Conservation (phyloP, 2,888 invertebrate species). For the Sarcophaga variegata region DNA sequence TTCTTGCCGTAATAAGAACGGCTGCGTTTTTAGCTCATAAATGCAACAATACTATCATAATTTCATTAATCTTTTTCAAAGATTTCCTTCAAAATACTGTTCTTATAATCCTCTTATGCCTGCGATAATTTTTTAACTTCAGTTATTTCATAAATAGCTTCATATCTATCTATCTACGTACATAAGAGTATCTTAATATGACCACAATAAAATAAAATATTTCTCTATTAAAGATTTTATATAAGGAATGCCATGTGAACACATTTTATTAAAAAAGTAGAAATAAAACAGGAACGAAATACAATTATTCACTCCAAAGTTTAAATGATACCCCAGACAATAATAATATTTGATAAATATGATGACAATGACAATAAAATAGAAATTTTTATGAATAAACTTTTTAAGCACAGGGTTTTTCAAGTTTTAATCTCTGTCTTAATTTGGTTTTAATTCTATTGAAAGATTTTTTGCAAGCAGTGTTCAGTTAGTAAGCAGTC, state of each 20-base stretch:
- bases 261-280: background rate
- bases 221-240: background rate
- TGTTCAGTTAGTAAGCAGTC: too few relatives aligned
- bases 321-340: constrained; percentile 30
- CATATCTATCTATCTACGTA: background rate
- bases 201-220: constrained; percentile 5
- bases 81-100: too few relatives aligned
- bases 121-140: too few relatives aligned
- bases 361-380: constrained; percentile 14
- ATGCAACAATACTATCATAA: too few relatives aligned
- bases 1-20: too few relatives aligned
- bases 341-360: constrained; percentile 23
- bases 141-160: background rate
- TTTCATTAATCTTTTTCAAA: too few relatives aligned
- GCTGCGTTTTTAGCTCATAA: too few relatives aligned
- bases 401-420: too few relatives aligned
- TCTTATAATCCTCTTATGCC: too few relatives aligned
- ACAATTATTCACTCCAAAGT: constrained; percentile 16
- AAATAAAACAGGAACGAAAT: background rate
- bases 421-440: too few relatives aligned
- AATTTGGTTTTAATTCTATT: too few relatives aligned
- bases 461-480: too few relatives aligned
- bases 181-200: background rate
- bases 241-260: background rate
- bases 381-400: constrained; percentile 3